Conservation (phyloP, 2,797 vertebrate genomes). For the Phylloscopus collybita region DNA sequence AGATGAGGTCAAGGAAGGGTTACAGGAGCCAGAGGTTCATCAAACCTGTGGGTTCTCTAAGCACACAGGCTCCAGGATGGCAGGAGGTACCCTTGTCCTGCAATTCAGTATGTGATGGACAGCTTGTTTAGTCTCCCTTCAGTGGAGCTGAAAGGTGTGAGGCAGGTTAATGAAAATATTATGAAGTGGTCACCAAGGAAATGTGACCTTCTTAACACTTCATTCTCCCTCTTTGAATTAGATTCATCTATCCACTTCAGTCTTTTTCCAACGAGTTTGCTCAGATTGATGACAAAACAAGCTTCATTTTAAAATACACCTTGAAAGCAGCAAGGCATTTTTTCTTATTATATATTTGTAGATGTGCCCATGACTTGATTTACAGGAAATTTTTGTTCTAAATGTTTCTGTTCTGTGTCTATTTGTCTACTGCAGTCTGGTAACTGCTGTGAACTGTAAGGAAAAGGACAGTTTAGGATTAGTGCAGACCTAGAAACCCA, state of each 20-base stretch:
- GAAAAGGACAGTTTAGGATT: background rate
- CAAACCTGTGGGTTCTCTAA: accelerated
- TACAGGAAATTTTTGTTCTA: background rate
- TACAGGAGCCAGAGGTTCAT: background rate
- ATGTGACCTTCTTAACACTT: background rate
- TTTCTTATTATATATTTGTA: background rate
- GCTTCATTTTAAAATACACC: background rate
- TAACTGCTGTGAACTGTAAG: background rate
- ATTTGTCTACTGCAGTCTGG: background rate
- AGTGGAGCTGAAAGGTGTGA: background rate
- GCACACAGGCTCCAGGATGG: background rate
- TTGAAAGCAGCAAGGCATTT: background rate
- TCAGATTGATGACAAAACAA: background rate
- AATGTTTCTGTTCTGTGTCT: background rate
- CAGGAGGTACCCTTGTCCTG: background rate
- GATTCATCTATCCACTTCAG: background rate
- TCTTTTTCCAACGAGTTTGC: background rate
- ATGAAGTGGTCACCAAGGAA: background rate
- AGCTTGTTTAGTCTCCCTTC: background rate
- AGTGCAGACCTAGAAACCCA: background rate
- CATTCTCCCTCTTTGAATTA: background rate
- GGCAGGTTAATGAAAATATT: background rate
- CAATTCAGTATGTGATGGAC: background rate
- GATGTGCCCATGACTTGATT: background rate
- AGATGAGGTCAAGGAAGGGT: background rate